Evolutionary conservation across 2,888 invertebrate species (phyloP).

Genomic region (Blomia tropicalis): DNA sequence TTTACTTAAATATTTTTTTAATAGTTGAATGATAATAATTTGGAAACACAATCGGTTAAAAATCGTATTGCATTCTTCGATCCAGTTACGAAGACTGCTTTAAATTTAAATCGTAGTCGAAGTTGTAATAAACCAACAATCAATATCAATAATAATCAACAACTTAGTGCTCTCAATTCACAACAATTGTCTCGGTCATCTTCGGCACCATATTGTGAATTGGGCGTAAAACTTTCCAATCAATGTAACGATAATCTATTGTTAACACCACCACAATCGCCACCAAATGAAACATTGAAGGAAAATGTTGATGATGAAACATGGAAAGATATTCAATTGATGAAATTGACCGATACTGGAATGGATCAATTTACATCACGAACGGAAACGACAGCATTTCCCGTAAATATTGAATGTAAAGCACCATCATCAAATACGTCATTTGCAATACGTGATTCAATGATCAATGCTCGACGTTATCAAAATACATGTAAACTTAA

Average conservation of each 20-base stretch:
- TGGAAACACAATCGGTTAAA: background rate
- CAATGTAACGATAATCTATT: background rate
- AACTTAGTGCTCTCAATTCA: background rate
- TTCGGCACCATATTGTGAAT: background rate
- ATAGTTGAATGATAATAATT: background rate
- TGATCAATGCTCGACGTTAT: slow-evolving; percentile 51
- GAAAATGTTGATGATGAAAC: background rate
- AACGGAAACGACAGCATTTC: background rate
- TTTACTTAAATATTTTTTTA: background rate
- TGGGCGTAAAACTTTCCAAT: background rate
- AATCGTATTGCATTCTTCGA: slow-evolving; percentile 5
- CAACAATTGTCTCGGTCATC: background rate
- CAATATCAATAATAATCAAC: background rate
- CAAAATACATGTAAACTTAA: slow-evolving; percentile 66
- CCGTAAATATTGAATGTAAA: background rate
- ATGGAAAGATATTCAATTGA: background rate
- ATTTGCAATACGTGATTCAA: background rate
- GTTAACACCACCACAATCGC: background rate
- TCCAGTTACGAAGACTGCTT: background rate
- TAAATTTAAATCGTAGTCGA: background rate
- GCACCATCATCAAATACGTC: background rate
- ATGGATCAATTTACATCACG: background rate
- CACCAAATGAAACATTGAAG: background rate
- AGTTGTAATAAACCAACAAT: slow-evolving; percentile 4
- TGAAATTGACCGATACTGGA: background rate